Base-by-base conservation (phyloP, 2,113 vertebrate genomes). In the Typhlomys cinereus region DNA sequence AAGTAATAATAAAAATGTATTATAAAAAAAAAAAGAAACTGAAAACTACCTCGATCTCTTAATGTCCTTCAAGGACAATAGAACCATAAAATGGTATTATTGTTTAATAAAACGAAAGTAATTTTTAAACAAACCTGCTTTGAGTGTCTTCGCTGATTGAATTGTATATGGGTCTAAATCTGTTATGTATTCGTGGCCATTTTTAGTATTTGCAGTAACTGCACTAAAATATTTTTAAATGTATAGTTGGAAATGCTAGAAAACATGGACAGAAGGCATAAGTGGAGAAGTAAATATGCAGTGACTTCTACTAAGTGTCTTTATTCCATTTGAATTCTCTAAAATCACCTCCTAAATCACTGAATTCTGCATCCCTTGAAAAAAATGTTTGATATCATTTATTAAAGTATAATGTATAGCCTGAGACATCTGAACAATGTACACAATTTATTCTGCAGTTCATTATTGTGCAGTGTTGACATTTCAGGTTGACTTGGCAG, bases 261-360 rank as follows among this genome's bases (percentile, higher is more conserved):
- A n/a, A n/a, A n/a, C n/a, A n/a, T n/a, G n/a, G n/a, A n/a, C n/a
- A n/a, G n/a, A n/a, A n/a, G n/a, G n/a, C n/a, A n/a, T n/a, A n/a
- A n/a, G n/a, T n/a, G n/a, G n/a, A n/a, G n/a, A n/a, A n/a, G n/a
- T n/a, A n/a, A n/a, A n/a, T n/a, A n/a, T n/a, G n/a, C n/a, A n/a
- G n/a, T n/a, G 50, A 41, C 79, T 78, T 62, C 64, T 64, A 74
- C 93, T n/a, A 11, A 59, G 5, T 93, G 15, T 91, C 57, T 95
- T 82, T 74, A 80, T 88, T 76, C 25, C 54, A 48, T 64, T 78
- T 80, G 80, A 89, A 41, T 21, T 11, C 3, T 76, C 50, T 29
- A 36, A 50, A 91, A 41, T 82, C 31, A 88, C 57, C 57, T 67
- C 48, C 48, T 36, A 73, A n/a, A 69, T 86, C 25, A 46, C 18